Base-by-base conservation (phyloP, 2,797 vertebrate genomes). In the Benthosema pterotum region DNA sequence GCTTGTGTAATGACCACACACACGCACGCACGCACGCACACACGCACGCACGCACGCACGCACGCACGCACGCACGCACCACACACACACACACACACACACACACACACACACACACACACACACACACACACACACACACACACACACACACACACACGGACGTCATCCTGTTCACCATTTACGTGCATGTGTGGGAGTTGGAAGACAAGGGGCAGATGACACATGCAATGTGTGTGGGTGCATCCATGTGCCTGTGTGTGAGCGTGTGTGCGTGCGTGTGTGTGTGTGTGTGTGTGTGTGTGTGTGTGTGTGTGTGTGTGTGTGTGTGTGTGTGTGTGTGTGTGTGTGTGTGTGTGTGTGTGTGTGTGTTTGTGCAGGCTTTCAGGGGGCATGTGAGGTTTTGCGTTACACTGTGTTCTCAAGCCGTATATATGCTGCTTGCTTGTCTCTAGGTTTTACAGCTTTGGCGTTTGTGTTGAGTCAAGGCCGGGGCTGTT, bases 151-250 rank as follows among this genome's bases (percentile, higher is more conserved):
- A 28, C 71, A 74, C 68, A 45, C 2, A 49, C 75, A 69, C 68
- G 49, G 71, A 42, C 71, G 60, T 87, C 82, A 79, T 87, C 90
- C 84, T 88, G 67, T 80, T 63, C 43, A 79, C 83, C 77, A 78
- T 58, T 61, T 55, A 55, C 43, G 69, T 63, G 49, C 77, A 77
- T 58, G 45, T 45, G 80, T 83, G 80, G 82, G 80, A 79, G 79
- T 15, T 52, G 69, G 62, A 67, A 46, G 74, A 80, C 78, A 62
- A 60, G 80, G 69, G 68, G 63, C 48, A 75, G 78, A 80, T 63
- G 66, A 72, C 47, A 12, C 70, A 58, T 42, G 48, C 75, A 51
- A 66, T 73, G 49, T 57, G 65, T 19, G 66, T 42, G 28, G 49
- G 47, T 51, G 48, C 48, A 14, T 32, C 9, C 18, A 46, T 15